Conservation (phyloP, 2,113 vertebrate genomes). For the Ciconia maguari region DNA sequence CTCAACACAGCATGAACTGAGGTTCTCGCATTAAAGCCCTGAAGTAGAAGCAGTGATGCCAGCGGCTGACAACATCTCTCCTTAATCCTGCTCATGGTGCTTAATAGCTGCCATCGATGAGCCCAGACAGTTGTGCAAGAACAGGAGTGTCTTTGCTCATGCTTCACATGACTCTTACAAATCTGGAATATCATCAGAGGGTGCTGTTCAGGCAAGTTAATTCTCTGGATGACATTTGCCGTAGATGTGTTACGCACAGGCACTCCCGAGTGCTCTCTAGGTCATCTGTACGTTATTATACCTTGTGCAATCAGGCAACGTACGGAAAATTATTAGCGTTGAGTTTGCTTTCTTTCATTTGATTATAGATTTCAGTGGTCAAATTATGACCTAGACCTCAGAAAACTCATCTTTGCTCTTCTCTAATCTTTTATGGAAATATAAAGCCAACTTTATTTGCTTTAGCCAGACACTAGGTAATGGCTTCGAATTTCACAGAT, state of each 20-base stretch:
- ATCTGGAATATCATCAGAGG: not conserved
- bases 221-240: not conserved
- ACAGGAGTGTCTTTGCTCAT: not conserved
- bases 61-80: not conserved
- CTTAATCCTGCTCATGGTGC: not conserved
- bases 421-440: not conserved
- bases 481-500: not conserved
- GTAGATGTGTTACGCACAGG: not conserved
- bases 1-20: not conserved
- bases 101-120: not conserved
- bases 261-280: not conserved
- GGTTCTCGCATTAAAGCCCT: not conserved
- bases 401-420: not conserved
- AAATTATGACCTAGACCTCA: not conserved
- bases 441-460: not conserved
- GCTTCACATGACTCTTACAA: not conserved
- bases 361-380: not conserved
- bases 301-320: not conserved
- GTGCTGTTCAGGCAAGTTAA: not conserved
- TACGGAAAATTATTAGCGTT: not conserved
- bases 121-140: constrained; percentile 9
- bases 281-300: not conserved
- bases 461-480: not conserved
- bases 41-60: not conserved
- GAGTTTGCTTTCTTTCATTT: not conserved